These are phyloP conservation scores for Halictus rubicundus DNA, from an alignment of 1,140 invertebrate genomes.

Conservation along the genomic window DNA sequence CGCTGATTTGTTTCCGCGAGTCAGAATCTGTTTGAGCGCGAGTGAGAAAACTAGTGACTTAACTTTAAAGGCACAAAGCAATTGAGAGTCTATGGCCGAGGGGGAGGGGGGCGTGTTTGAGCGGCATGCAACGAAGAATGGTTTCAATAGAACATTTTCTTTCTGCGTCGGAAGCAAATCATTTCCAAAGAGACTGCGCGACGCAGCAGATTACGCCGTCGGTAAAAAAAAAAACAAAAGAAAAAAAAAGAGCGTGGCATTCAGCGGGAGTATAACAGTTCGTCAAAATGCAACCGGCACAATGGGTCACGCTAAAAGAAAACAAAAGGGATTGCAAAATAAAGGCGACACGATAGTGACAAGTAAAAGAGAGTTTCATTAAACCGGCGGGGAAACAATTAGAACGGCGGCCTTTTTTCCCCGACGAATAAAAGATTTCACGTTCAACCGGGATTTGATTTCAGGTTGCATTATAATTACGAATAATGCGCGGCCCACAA, in stretches of 20 bases:
- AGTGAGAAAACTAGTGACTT: neutral
- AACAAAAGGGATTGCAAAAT: conserved; percentile 30
- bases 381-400: conserved; percentile 20
- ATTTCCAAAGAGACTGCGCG: conserved; percentile 31
- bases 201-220: conserved; percentile 17
- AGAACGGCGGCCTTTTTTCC: neutral
- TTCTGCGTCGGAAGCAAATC: conserved; percentile 10
- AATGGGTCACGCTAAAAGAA: conserved; percentile 17
- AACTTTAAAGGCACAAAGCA: neutral
- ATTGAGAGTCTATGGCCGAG: too few relatives aligned
- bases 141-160: conserved; percentile 17
- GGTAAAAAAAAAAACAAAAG: too few relatives aligned
- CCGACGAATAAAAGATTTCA: neutral
- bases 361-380: conserved; percentile 21
- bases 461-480: neutral
- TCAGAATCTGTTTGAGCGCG: neutral
- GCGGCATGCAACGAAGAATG: neutral
- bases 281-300: conserved; percentile 27
- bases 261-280: conserved; percentile 33
- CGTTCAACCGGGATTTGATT: neutral
- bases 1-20: neutral
- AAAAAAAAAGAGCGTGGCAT: conserved; percentile 26
- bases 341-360: conserved; percentile 13
- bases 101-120: neutral
- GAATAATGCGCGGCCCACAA: neutral